phyloP scores from a whole-genome alignment of 1,140 invertebrate genomes.

The Bradynema listronoti region DNA sequence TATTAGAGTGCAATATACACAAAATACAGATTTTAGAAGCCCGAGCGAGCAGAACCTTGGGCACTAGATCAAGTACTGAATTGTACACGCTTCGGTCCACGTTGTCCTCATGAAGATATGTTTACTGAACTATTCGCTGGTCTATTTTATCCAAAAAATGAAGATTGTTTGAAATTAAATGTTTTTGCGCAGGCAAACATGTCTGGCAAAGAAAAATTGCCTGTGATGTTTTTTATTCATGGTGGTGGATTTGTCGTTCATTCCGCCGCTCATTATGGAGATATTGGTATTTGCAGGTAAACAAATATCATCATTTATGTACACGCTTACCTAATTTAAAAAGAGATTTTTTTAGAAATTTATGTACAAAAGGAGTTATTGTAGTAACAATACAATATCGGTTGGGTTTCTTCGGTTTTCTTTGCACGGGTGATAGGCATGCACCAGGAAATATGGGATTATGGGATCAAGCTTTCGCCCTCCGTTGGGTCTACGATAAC shows the following conservation, averaged over 20 bases:
- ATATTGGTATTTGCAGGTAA: constrained; percentile 66
- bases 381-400: constrained; percentile 41
- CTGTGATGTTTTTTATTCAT: constrained; percentile 90
- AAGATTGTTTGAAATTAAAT: constrained; percentile 23
- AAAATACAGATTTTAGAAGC: not conserved
- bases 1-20: not conserved
- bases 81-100: constrained; percentile 1
- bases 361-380: constrained; percentile 32
- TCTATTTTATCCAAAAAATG: constrained; percentile 7
- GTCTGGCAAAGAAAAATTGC: constrained; percentile 60
- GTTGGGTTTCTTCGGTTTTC: constrained; percentile 32
- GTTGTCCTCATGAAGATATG: constrained; percentile 13
- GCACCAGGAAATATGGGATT: constrained; percentile 38
- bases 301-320: no score
- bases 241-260: constrained; percentile 91
- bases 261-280: constrained; percentile 80
- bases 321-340: not conserved
- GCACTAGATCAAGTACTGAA: constrained; percentile 2
- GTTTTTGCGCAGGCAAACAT: constrained; percentile 17
- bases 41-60: constrained; percentile 9
- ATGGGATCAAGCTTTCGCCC: constrained; percentile 28
- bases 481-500: constrained; percentile 35
- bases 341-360: constrained; percentile 41
- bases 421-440: constrained; percentile 3
- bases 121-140: constrained; percentile 1